phyloP scores from a whole-genome alignment of 1,140 invertebrate species.

The silkworm (Bombyx mori) region DNA sequence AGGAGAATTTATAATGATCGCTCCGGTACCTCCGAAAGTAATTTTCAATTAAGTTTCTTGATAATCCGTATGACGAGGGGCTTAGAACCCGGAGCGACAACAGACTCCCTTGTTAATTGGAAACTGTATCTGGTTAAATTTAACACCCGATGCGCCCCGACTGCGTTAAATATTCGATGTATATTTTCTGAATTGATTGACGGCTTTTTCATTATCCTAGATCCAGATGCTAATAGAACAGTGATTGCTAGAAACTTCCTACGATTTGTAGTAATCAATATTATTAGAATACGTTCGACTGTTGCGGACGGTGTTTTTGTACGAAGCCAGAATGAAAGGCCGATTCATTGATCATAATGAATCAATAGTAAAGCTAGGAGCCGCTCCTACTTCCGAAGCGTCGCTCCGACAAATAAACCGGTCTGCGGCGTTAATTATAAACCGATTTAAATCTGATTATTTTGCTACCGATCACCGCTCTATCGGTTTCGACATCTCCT shows the following conservation, averaged over 20 bases:
- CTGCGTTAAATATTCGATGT: too few relatives aligned
- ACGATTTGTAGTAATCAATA: slow-evolving; percentile 30
- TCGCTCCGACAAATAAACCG: slow-evolving; percentile 42
- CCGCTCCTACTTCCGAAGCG: slow-evolving; percentile 45
- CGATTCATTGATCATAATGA: slow-evolving; percentile 66
- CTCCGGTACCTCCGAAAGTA: slow-evolving; percentile 37
- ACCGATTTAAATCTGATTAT: slow-evolving; percentile 55
- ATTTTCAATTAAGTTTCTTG: slow-evolving; percentile 58
- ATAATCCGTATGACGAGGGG: slow-evolving; percentile 55
- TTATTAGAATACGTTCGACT: slow-evolving; percentile 22
- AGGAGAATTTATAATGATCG: slow-evolving; percentile 41
- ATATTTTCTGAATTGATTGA: slow-evolving; percentile 3
- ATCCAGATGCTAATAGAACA: slow-evolving; percentile 18
- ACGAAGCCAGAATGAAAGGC: slow-evolving; percentile 37
- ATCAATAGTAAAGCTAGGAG: slow-evolving; percentile 29
- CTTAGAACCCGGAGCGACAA: slow-evolving; percentile 35
- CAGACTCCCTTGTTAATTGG: slow-evolving; percentile 40
- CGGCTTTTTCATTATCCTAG: slow-evolving; percentile 9
- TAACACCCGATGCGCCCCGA: slow-evolving; percentile 23
- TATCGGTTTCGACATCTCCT: slow-evolving; percentile 43
- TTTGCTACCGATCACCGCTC: slow-evolving; percentile 46
- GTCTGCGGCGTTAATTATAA: slow-evolving; percentile 58
- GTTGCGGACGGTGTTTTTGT: slow-evolving; percentile 8
- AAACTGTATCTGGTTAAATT: slow-evolving; percentile 46
- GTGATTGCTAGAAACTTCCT: slow-evolving; percentile 22